phyloP scores from a whole-genome alignment of 2,888 invertebrate genomes.

The Apantesis nais region DNA sequence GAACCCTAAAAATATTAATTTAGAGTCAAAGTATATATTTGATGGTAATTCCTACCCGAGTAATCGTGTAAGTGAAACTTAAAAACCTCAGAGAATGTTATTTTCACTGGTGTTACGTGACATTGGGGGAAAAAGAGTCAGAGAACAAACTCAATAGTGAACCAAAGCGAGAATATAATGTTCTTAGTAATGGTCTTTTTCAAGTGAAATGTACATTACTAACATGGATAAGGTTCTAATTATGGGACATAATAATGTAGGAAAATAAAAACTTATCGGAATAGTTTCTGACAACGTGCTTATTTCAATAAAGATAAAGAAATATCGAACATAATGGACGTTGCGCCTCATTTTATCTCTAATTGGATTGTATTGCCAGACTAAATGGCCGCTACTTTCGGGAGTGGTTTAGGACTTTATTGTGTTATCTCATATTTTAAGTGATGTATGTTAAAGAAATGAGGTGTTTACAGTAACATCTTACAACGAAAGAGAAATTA shows the following conservation, averaged over 20 bases:
- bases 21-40: too few species aligned
- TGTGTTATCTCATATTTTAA: constrained; percentile 34
- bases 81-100: too few species aligned
- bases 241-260: constrained; percentile 27
- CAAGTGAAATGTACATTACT: not conserved
- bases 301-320: constrained; percentile 59
- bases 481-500: constrained; percentile 4
- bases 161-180: not conserved
- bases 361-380: constrained; percentile 54
- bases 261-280: constrained; percentile 34
- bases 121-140: not conserved
- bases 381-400: constrained; percentile 43
- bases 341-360: constrained; percentile 54
- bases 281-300: constrained; percentile 48
- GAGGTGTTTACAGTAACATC: constrained; percentile 26
- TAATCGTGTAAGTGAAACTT: too few species aligned
- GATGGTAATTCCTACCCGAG: not conserved
- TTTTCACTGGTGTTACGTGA: too few species aligned
- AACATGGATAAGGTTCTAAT: constrained; percentile 4
- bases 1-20: too few species aligned
- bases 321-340: constrained; percentile 52
- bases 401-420: constrained; percentile 35
- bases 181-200: not conserved
- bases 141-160: not conserved
- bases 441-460: constrained; percentile 24